Conservation (phyloP, 2,888 invertebrate genomes). For the Drosophila mercatorum region DNA sequence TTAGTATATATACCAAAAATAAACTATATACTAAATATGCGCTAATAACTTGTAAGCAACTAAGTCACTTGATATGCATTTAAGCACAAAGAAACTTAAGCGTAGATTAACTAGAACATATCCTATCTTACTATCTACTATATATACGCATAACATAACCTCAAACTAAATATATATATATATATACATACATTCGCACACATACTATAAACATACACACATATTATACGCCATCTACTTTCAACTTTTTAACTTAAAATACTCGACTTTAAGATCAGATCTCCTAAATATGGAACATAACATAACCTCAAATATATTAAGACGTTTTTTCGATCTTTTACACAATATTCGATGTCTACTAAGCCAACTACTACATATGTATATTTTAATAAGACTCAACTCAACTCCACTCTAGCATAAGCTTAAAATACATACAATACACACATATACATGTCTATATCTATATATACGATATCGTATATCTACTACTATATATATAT, state of each 20-base stretch:
- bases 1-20: slow-evolving; percentile 3
- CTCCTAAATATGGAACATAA: neutral
- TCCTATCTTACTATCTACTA: neutral
- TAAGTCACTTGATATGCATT: slow-evolving; percentile 3
- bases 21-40: slow-evolving; percentile 1
- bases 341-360: neutral
- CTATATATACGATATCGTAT: neutral
- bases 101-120: neutral
- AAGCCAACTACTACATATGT: neutral
- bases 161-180: neutral
- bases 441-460: neutral
- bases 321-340: neutral
- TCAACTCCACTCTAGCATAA: no score
- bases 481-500: neutral
- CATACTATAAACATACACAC: neutral
- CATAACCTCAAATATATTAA: slow-evolving; percentile 6
- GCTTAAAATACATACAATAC: neutral
- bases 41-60: slow-evolving; percentile 1
- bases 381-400: neutral
- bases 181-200: neutral
- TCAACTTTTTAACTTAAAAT: neutral
- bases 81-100: slow-evolving; percentile 1
- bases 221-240: neutral
- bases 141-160: slow-evolving; percentile 1
- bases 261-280: slow-evolving; percentile 5